Conservation (phyloP, 1,140 invertebrate genomes). For the Psix sp. region DNA sequence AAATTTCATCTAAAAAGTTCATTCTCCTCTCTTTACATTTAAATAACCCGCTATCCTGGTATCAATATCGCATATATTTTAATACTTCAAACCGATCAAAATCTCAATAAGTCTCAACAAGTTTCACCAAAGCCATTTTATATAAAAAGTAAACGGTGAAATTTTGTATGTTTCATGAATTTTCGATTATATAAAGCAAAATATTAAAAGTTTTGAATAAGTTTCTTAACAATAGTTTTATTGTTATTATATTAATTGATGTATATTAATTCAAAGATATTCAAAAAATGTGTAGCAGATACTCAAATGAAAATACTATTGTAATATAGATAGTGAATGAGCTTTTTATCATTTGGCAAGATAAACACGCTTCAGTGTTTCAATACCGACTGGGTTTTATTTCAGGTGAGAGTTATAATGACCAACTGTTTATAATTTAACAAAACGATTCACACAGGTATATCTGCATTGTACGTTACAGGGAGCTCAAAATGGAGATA, state of each 20-base stretch:
- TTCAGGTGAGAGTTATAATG: conserved; percentile 47
- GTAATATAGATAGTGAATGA: conserved; percentile 37
- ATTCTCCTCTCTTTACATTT: conserved; percentile 23
- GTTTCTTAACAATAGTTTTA: no score
- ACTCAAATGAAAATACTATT: conserved; percentile 23
- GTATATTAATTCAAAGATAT: no score
- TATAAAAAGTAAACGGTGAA: no score
- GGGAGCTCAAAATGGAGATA: conserved; percentile 3
- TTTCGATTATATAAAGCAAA: no score
- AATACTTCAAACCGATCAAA: conserved; percentile 24
- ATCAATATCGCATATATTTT: conserved; percentile 19
- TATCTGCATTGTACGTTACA: conserved; percentile 21
- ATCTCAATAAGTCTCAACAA: conserved; percentile 6
- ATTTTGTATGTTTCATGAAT: no score
- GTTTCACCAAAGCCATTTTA: no score
- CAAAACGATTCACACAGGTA: conserved; percentile 13
- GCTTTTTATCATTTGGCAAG: conserved; percentile 42
- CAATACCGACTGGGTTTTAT: conserved; percentile 34
- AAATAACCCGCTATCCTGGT: conserved; percentile 20
- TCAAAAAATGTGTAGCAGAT: no score
- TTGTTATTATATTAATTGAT: no score
- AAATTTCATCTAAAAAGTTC: conserved; percentile 36
- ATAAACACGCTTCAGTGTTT: conserved; percentile 45
- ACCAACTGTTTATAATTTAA: conserved; percentile 62
- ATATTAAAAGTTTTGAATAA: no score